A percentile compares a stretch with the other conserved stretches of the same genome.
phyloP scores from a whole-genome alignment of 2,113 vertebrate species.

The Cololabis saira region DNA sequence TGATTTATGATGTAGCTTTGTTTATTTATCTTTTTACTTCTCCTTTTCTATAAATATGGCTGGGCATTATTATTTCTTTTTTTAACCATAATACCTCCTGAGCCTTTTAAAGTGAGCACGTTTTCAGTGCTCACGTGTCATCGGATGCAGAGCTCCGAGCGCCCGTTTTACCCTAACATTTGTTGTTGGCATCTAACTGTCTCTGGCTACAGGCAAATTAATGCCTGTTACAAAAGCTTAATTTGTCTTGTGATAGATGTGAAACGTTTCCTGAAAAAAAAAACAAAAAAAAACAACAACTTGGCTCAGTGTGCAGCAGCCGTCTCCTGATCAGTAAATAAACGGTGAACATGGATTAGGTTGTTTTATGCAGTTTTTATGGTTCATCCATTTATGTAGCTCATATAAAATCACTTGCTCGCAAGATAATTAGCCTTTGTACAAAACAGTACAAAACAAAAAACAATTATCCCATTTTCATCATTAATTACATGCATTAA shows the following conservation, averaged over 20 bases:
- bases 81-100: no score
- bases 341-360: background rate
- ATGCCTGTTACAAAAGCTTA: background rate
- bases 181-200: background rate
- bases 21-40: no score
- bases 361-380: background rate
- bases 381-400: conserved; percentile 2
- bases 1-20: no score
- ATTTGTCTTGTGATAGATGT: background rate
- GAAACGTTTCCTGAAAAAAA: background rate
- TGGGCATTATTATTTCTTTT: no score
- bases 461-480: conserved; percentile 14
- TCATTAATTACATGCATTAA: conserved; percentile 23
- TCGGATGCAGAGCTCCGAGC: background rate
- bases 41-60: no score
- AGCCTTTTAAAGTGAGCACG: no score
- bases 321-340: background rate
- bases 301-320: no score
- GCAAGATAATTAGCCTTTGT: background rate
- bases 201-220: background rate
- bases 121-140: background rate
- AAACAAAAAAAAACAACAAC: no score
- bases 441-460: conserved; percentile 17
- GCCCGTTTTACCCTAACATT: background rate
- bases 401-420: background rate